Evolutionary conservation across 2,797 vertebrate genomes (phyloP), one percentile per base, ranked within the genome.

Genomic region (Urocyon cinereoargenteus): DNA sequence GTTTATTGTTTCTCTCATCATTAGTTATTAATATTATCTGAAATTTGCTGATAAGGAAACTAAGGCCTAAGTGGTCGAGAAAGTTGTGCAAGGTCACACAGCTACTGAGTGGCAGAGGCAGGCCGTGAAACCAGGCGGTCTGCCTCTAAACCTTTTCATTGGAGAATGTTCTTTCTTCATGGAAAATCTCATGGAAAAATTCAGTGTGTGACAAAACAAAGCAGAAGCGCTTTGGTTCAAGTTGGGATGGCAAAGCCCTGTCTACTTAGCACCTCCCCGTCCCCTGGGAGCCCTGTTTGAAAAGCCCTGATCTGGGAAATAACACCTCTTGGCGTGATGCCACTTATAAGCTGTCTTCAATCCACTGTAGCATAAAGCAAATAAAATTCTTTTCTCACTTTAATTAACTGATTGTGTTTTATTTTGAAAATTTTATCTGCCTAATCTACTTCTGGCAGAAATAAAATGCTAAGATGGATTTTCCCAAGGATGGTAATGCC

Each of bases 331-430:
- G 97, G 97, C 66, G 0, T 9, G 14, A 81, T 31, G 93, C 97
- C 96, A 72, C 24, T 40, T 15, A 0, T 91, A 97, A 97, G 82
- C 97, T 55, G 18, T 66, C 87, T 96, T 92, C 92, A 94, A 92
- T 96, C 95, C 93, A 89, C 86, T 93, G 92, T 59, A 95, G 95
- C 82, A 11, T 64, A 96, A 95, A 97, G 92, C 92, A 97, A 97
- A 97, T 94, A 94, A 91, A 90, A 97, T 85, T 94, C 85, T 86
- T 90, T 93, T 96, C 92, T 97, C 94, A 49, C 78, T 98, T 97
- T 98, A 97, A 97, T 98, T 96, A 97, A 96, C 96, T 96, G 95
- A 97, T 98, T 93, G 95, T 92, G 90, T 95, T 97, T 92, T 97
- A 92, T 97, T 97, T 97, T 96, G 93, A 97, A 97, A 95, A 22